phyloP scores from a whole-genome alignment of 2,888 invertebrate species.

The Drosophila meridiana region DNA sequence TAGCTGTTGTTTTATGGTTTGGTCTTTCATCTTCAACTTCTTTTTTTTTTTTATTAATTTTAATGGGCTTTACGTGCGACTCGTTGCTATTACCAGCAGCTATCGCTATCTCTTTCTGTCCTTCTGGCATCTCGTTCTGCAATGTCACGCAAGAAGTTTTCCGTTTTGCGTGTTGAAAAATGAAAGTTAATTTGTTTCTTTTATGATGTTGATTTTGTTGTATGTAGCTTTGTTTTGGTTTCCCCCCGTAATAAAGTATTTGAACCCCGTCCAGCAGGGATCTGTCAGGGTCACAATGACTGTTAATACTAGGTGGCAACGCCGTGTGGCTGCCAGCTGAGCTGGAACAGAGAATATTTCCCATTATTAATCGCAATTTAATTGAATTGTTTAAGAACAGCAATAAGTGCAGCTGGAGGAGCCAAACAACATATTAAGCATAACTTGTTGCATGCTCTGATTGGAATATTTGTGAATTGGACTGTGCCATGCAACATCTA shows the following conservation, averaged over 20 bases:
- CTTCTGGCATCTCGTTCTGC: conserved; percentile 50
- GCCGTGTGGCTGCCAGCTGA: conserved; percentile 47
- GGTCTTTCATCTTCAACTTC: conserved; percentile 20
- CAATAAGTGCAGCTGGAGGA: conserved; percentile 29
- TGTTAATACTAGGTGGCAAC: conserved; percentile 51
- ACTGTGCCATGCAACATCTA: conserved; percentile 72
- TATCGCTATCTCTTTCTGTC: conserved; percentile 7
- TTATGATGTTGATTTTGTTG: conserved; percentile 16
- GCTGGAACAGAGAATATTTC: conserved; percentile 61
- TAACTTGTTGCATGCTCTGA: conserved; percentile 70
- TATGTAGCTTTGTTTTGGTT: conserved; percentile 8
- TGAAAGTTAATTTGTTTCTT: conserved; percentile 72
- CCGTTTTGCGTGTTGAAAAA: conserved; percentile 73
- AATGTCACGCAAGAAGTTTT: conserved; percentile 76
- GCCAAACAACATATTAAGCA: conserved; percentile 61
- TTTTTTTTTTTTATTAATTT: conserved; percentile 55
- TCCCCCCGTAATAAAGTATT: conserved; percentile 26
- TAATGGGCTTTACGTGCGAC: conserved; percentile 70
- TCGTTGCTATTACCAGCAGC: conserved; percentile 30
- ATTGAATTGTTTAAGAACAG: conserved; percentile 70
- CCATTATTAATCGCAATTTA: conserved; percentile 71
- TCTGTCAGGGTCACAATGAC: conserved; percentile 33
- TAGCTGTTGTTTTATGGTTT: conserved; percentile 41
- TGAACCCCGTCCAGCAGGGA: conserved; percentile 33
- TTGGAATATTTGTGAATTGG: conserved; percentile 68